Conservation (phyloP, 2,797 vertebrate species). For the Sciurus vulgaris region DNA sequence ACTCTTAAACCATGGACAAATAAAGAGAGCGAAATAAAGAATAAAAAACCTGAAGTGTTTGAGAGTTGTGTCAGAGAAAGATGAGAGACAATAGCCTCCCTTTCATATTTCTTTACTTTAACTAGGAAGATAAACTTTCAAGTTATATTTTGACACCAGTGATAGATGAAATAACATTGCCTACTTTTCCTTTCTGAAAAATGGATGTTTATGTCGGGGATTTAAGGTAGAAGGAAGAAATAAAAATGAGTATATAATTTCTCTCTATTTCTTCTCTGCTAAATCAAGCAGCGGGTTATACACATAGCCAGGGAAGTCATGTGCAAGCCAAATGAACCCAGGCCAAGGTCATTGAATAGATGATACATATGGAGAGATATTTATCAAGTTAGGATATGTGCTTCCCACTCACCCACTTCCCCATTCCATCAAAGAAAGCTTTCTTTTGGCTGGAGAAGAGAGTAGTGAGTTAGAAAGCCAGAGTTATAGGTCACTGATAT, state of each 20-base stretch:
- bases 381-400: not conserved
- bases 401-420: not conserved
- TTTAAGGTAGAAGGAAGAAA: conserved; percentile 57
- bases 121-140: conserved; percentile 44
- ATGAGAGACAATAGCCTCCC: not conserved
- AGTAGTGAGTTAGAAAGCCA: not conserved
- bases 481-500: not conserved
- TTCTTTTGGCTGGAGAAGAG: conserved; percentile 4
- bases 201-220: not conserved
- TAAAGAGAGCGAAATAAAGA: not conserved
- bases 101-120: conserved; percentile 52
- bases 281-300: conserved; percentile 11
- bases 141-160: conserved; percentile 58
- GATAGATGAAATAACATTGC: conserved; percentile 10
- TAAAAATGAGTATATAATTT: conserved; percentile 6
- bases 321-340: not conserved
- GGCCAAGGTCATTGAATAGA: not conserved
- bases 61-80: conserved; percentile 45
- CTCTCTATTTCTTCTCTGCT: not conserved
- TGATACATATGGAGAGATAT: not conserved
- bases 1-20: conserved; percentile 20
- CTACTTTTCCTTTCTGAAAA: conserved; percentile 24
- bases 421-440: not conserved
- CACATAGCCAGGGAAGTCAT: not conserved
- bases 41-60: not conserved